Evolutionary conservation across 35 echinoderm and acorn worm genomes (phyloP).

Genomic region (Heliocidaris erythrogramma): DNA sequence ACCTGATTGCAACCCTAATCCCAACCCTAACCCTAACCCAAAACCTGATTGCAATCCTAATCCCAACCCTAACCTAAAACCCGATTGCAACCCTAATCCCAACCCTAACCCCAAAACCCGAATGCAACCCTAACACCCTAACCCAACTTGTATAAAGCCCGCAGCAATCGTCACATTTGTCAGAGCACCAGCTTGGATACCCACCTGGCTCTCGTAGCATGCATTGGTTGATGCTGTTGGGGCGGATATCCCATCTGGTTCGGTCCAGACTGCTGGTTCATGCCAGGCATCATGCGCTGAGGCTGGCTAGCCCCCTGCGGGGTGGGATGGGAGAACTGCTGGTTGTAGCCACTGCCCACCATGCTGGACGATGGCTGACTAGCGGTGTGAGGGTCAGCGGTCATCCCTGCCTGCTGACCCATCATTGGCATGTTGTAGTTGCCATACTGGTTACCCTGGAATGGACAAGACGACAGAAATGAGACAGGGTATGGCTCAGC

Average conservation of each 20-base stretch:
- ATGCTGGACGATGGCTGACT: slow-evolving; percentile 45
- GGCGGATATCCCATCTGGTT: slow-evolving; percentile 45
- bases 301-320: not conserved
- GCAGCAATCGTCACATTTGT: no score
- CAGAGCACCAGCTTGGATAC: not conserved
- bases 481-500: not conserved
- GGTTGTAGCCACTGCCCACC: slow-evolving; percentile 58
- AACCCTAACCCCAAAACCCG: no score
- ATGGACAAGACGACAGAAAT: not conserved
- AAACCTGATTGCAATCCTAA: no score
- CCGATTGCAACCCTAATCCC: no score
- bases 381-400: slow-evolving; percentile 18
- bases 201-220: slow-evolving; percentile 31
- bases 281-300: slow-evolving; percentile 36
- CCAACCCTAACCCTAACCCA: no score
- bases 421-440: slow-evolving; percentile 55
- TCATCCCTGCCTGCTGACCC: slow-evolving; percentile 30
- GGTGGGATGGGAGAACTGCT: slow-evolving; percentile 26
- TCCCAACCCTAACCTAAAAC: no score
- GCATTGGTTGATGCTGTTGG: slow-evolving; percentile 51
- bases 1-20: no score
- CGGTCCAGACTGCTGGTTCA: slow-evolving; percentile 21
- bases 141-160: no score
- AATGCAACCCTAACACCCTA: no score
- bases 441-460: not conserved